Base-by-base conservation (phyloP, 2,888 invertebrate genomes). In the Sphecodes monilicornis region DNA sequence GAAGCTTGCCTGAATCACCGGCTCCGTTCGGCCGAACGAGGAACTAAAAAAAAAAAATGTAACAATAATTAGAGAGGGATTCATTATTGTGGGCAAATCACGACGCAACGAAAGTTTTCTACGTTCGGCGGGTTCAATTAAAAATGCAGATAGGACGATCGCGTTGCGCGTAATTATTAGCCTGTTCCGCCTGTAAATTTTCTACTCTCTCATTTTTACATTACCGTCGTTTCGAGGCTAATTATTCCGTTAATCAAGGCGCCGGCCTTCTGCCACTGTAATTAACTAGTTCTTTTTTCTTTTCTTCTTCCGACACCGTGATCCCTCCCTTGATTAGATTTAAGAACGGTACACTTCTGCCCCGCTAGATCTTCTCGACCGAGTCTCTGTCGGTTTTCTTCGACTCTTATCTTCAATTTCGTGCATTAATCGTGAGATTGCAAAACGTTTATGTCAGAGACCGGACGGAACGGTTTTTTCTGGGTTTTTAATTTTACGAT, bases 61-160 rank as follows among this genome's bases (percentile, higher is more conserved):
- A 32, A 29, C 64, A 64, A 64, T 64, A 64, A 64, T 64, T 64
- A 64, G 64, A 64, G 18, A 32, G 64, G 29, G 29, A 71, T 71
- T 29, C 71, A 71, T 71, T 71, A 32, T 71, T 50, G 18, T n/a
- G 22, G 8, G 18, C 18, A 46, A 74, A 74, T 74, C 73, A 29
- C 41, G 57, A 8, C 39, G 36, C 57, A 57, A n/a, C 36, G 57
- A 39, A 73, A 41, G 26, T 32, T 36, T 60, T 60, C 41, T 64
- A 60, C 22, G 43, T 39, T 60, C 74, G 13, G 22, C 6, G 22
- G 5, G 22, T 74, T 50, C 60, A 41, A 75, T 64, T 75, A 41
- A 41, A 74, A 36, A 22, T 22, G 29, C 32, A 32, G 46, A 32
- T 46, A 46, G 36, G 32, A 36, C 18, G 46, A 75, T 66, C 36